Base-by-base conservation (phyloP, 2,113 vertebrate genomes). In the Cochlearius cochlearius region DNA sequence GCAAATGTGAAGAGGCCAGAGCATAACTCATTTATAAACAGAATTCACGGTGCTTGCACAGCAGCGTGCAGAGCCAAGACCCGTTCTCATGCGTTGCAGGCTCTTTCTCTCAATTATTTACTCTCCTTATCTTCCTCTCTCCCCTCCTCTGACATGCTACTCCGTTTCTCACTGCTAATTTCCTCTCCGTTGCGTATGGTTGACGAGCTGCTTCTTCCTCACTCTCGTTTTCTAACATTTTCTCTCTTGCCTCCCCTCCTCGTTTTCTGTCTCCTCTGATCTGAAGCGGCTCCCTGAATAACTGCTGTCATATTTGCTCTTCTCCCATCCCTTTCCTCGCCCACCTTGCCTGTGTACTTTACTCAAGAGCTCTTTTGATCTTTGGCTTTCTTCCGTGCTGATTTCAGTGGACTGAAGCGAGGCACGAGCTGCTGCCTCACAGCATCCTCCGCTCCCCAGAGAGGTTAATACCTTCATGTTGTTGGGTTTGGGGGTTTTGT, bases 81-180 rank as follows among this genome's bases (percentile, higher is more conserved):
- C 91, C 1, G 0, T 74, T 94, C 92, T 76, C 66, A 32, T 29
- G 76, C 55, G 2, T 78, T 63, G 34, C 73, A 89, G 80, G 49
- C 91, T 95, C 88, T 81, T 93, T 92, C 86, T 94, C 95, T 95
- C 94, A 92, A 94, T 97, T 95, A 95, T 92, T 97, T 96, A 92
- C 86, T 94, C 68, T 78, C 77, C 95, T 96, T 94, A 91, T 95
- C 95, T 85, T 59, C 52, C 43, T 63, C 56, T 81, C 59, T 86
- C 66, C 73, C 78, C 83, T 90, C 43, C 82, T 89, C 91, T 96
- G 94, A 92, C 92, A 91, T 43, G 39, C 88, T 77, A 56, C 88
- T 81, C 90, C 68, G 21, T 95, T 90, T 64, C 83, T 96, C 68
- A 34, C 60, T 84, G 94, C 88, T 96, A 30, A 92, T 94, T 97